phyloP scores from a whole-genome alignment of 2,113 vertebrate genomes.

The Ophthalmotilapia sp. region DNA sequence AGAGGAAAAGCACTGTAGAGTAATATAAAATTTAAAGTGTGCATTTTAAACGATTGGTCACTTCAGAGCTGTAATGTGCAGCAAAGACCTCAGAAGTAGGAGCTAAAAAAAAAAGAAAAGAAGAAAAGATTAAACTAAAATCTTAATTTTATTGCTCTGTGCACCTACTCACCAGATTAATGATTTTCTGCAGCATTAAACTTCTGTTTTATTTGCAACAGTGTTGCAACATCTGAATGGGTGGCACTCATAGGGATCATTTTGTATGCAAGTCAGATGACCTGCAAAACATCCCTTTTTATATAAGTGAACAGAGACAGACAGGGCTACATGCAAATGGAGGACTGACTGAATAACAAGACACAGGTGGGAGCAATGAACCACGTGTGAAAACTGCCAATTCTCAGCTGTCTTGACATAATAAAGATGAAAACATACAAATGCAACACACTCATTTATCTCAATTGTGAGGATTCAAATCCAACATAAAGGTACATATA shows the following conservation, averaged over 20 bases:
- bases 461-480: background rate
- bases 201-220: background rate
- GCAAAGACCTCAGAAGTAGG: background rate
- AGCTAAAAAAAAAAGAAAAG: rapidly evolving
- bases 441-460: background rate
- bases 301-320: background rate
- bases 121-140: rapidly evolving
- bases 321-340: rapidly evolving
- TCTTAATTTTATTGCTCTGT: rapidly evolving
- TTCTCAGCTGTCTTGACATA: background rate
- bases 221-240: background rate
- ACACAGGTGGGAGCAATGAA: background rate
- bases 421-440: background rate
- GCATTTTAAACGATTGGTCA: rapidly evolving
- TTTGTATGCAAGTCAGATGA: background rate
- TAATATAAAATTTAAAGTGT: background rate
- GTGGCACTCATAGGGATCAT: background rate
- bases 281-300: background rate
- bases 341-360: background rate
- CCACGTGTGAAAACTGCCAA: background rate
- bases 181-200: background rate
- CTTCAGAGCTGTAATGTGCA: background rate
- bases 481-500: background rate
- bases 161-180: background rate
- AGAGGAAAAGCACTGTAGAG: background rate